Conservation (phyloP, 2,113 vertebrate genomes). For the Nymphicus hollandicus region DNA sequence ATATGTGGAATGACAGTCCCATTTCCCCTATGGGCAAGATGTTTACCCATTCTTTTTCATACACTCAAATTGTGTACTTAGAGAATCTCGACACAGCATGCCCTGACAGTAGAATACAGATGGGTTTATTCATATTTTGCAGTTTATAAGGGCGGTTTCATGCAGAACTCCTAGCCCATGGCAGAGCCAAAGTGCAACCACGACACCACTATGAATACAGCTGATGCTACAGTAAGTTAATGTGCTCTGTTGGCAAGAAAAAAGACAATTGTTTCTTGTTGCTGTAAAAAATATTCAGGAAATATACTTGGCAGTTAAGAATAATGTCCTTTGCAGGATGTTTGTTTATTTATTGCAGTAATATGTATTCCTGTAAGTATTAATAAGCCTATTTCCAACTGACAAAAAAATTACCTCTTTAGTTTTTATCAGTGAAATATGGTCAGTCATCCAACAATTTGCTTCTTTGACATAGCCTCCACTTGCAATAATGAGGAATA, state of each 20-base stretch:
- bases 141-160: not conserved
- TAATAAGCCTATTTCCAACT: not conserved
- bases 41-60: not conserved
- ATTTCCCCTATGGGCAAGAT: not conserved
- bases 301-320: not conserved
- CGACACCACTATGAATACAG: not conserved
- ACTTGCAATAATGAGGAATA: constrained; percentile 26
- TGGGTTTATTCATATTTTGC: not conserved
- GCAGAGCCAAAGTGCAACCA: not conserved
- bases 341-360: not conserved
- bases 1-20: not conserved
- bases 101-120: not conserved
- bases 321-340: not conserved
- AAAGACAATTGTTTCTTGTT: not conserved
- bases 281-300: not conserved
- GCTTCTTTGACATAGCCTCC: not conserved
- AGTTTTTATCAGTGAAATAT: constrained; percentile 40
- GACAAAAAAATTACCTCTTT: not conserved
- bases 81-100: not conserved
- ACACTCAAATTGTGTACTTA: not conserved
- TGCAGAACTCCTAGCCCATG: rapidly evolving
- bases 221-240: not conserved
- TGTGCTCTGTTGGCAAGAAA: not conserved
- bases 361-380: not conserved
- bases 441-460: constrained; percentile 11